These are phyloP conservation scores for Hyposoter didymator DNA, from an alignment of 2,888 invertebrate species.

Conservation along the genomic window DNA sequence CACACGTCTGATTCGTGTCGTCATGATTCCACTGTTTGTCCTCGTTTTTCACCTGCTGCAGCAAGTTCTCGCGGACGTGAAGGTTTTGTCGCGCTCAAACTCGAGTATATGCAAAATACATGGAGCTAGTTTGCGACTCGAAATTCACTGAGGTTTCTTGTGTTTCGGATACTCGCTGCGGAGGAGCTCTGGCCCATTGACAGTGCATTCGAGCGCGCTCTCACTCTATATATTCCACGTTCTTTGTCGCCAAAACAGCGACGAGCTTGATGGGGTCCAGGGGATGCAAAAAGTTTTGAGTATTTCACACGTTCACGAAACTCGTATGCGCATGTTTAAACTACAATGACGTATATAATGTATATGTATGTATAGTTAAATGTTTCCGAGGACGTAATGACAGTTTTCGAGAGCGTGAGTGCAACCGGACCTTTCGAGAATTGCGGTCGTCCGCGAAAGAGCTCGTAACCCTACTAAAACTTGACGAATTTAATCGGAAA, in stretches of 20 bases:
- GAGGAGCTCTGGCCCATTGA: conserved; percentile 36
- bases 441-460: conserved; percentile 76
- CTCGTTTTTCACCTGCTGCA: conserved; percentile 1
- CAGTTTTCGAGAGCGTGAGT: conserved; percentile 68
- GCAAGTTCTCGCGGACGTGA: background rate
- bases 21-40: background rate
- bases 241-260: background rate
- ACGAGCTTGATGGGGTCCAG: conserved; percentile 44
- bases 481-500: conserved; percentile 66
- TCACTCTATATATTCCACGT: background rate
- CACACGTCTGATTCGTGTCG: background rate
- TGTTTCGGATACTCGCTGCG: conserved; percentile 51
- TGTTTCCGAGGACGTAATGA: conserved; percentile 67
- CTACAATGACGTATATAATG: background rate
- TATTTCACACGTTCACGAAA: conserved; percentile 28
- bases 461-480: conserved; percentile 66
- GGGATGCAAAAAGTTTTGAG: conserved; percentile 62
- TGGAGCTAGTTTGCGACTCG: conserved; percentile 8
- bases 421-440: conserved; percentile 71
- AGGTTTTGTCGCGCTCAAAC: conserved; percentile 32
- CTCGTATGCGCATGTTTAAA: conserved; percentile 31
- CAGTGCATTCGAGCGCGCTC: conserved; percentile 22
- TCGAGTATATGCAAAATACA: conserved; percentile 27
- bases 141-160: conserved; percentile 34
- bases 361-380: background rate